phyloP scores from a whole-genome alignment of 2,113 vertebrate species.

The Ctenomys sociabilis region DNA sequence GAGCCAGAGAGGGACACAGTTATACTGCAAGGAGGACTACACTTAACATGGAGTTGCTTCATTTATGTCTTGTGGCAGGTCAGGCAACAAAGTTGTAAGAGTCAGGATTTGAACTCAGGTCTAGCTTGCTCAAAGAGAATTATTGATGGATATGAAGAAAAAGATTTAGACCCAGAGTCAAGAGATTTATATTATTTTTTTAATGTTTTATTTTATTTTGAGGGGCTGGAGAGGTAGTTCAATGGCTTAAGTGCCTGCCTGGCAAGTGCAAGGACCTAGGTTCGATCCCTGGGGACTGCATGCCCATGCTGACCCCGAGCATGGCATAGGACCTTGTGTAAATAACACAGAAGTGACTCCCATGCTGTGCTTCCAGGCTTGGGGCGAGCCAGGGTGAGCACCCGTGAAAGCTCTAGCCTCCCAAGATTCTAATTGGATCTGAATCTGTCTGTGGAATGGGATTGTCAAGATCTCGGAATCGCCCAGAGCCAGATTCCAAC shows the following conservation, averaged over 20 bases:
- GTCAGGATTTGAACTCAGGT: neutral
- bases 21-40: accelerated
- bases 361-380: neutral
- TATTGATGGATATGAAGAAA: neutral
- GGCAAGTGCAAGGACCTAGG: too few species aligned
- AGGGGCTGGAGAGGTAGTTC: too few species aligned
- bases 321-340: too few species aligned
- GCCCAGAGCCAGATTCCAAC: neutral
- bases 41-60: neutral
- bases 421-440: neutral
- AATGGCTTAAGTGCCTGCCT: too few species aligned
- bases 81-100: neutral
- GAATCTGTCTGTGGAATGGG: neutral
- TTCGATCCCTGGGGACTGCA: too few species aligned
- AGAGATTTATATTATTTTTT: neutral
- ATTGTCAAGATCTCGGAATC: neutral
- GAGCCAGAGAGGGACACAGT: neutral
- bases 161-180: neutral
- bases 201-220: too few species aligned
- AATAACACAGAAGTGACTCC: accelerated
- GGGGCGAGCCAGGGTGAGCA: neutral
- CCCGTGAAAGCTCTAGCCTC: neutral
- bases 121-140: neutral
- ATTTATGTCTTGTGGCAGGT: neutral
- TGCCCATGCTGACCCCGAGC: too few species aligned